Evolutionary conservation across 2,888 invertebrate species (phyloP), one percentile per base, ranked within the genome.

Genomic region (Hydriomena furcata): DNA sequence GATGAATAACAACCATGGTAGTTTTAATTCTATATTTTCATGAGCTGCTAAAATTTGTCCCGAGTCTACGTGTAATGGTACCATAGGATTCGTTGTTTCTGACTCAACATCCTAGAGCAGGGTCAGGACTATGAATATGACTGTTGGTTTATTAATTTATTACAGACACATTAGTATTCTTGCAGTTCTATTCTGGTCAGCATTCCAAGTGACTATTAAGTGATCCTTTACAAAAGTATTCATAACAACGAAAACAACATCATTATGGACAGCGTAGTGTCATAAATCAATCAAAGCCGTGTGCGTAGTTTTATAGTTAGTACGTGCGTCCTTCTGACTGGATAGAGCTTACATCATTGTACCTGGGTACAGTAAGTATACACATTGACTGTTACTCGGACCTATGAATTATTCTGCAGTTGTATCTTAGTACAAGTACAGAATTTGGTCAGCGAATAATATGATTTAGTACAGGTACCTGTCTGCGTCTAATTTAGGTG

Each of bases 261-360:
- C 83, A 82, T 72, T 81, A 85, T 86, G 82, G 76, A 63, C 76
- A 73, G 66, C 75, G 63, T 61, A 66, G 58, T 63, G 71, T 71
- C 66, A 87, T 89, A 86, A 87, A 88, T 88, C 87, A 84, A 68
- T 69, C 65, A 68, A 68, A 71, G 68, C 65, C 77, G 65, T 73
- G 74, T 49, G 71, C 66, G 68, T 60, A 69, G 66, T 63, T 84
- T 84, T 84, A 85, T 76, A 75, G 68, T 66, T 54, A 55, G 68
- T 66, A 71, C 79, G 79, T 79, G 76, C 70, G 71, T 66, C 64
- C 69, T 68, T 73, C 66, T 68, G 58, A 55, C 59, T 65, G 59
- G 58, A 55, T 31, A 41, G 43, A 48, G 36, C 52, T 53, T 48
- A 53, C 54, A 58, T 54, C 52, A 55, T 46, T 46, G 32, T 46